Percentiles rank a stretch among this genome's conserved stretches.
phyloP scores from a whole-genome alignment of 2,888 invertebrate genomes.

The Phoronis australis region DNA sequence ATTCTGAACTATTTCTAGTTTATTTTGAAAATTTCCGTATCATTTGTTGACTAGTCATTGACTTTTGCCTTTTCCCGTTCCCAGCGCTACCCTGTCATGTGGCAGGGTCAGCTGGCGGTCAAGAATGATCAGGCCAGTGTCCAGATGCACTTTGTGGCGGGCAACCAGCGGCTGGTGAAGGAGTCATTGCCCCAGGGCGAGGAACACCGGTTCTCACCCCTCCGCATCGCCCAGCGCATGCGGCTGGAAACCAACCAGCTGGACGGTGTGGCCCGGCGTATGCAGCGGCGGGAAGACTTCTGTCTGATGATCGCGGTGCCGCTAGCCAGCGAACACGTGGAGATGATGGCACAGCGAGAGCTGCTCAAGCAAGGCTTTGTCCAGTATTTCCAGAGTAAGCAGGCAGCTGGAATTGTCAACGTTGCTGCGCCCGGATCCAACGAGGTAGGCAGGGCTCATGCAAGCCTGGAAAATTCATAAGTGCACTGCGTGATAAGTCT shows the following conservation, averaged over 20 bases:
- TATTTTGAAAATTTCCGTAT: too few species aligned
- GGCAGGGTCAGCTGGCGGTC: conserved; percentile 90
- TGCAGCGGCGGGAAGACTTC: conserved; percentile 94
- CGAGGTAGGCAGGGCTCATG: conserved; percentile 45
- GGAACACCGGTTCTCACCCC: conserved; percentile 38
- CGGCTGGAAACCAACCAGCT: conserved; percentile 90
- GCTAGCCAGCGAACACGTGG: conserved; percentile 89
- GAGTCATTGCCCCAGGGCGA: conserved; percentile 68
- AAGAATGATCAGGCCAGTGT: conserved; percentile 97
- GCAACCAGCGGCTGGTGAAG: conserved; percentile 82
- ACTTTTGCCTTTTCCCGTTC: too few species aligned
- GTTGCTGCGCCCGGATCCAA: conserved; percentile 68
- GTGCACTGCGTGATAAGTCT: not conserved
- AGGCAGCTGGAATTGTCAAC: conserved; percentile 97
- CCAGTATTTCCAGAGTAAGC: conserved; percentile 91
- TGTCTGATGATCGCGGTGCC: conserved; percentile 93
- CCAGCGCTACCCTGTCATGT: conserved; percentile 92
- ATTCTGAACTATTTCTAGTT: too few species aligned
- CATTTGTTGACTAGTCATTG: too few species aligned
- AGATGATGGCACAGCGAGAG: conserved; percentile 81
- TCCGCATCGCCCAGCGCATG: conserved; percentile 96
- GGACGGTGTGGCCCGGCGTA: conserved; percentile 91
- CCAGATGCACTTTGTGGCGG: conserved; percentile 97
- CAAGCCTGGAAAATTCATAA: too few species aligned
- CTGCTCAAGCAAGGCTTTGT: conserved; percentile 87